A percentile compares a stretch with the other conserved stretches of the same genome.
These are phyloP conservation scores for Anguilla megastoma DNA, from an alignment of 2,797 vertebrate genomes.

Conservation along the genomic window DNA sequence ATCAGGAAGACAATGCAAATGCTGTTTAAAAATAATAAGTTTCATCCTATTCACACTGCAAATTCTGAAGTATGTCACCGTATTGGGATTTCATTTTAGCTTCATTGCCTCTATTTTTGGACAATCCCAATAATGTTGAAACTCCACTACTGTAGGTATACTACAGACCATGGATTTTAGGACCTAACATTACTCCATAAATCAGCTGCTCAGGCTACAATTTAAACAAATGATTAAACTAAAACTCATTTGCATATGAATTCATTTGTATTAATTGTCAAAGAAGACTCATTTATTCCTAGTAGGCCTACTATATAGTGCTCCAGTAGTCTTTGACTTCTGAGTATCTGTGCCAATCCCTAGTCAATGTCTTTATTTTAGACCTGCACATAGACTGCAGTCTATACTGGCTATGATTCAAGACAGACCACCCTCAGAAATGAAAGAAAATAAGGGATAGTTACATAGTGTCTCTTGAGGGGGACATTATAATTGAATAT, in stretches of 20 bases:
- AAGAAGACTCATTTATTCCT: background rate
- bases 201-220: background rate
- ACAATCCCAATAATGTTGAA: background rate
- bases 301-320: background rate
- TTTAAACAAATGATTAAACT: background rate
- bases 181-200: background rate
- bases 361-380: background rate
- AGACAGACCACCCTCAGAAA: background rate
- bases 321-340: background rate
- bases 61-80: slow-evolving; percentile 3
- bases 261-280: background rate
- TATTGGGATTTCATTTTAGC: background rate
- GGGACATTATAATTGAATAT: background rate
- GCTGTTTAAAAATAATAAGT: background rate
- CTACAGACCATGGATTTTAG: background rate
- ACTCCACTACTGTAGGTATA: background rate
- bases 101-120: background rate
- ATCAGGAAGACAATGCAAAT: background rate
- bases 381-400: too few species aligned
- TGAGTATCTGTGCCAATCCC: background rate
- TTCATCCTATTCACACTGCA: background rate
- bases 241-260: background rate
- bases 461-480: background rate
- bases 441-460: background rate
- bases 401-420: background rate